These are phyloP conservation scores for Pseudolaguvia tuberculata DNA, from an alignment of 2,113 vertebrate genomes.

Conservation along the genomic window DNA sequence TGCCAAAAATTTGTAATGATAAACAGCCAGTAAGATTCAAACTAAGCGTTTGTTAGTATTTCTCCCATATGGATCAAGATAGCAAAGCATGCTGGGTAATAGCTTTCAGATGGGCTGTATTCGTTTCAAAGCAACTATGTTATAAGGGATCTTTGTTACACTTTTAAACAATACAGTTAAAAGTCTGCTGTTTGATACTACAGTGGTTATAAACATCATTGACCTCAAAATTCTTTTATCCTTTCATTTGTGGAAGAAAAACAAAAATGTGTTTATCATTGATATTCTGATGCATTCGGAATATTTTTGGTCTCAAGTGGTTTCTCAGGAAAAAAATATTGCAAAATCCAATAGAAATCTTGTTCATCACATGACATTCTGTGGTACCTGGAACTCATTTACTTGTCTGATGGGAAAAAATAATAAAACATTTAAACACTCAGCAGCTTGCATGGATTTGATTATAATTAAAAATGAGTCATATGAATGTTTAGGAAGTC, in stretches of 20 bases:
- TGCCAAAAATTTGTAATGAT: slow-evolving; percentile 44
- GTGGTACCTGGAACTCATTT: slow-evolving; percentile 33
- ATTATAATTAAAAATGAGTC: slow-evolving; percentile 34
- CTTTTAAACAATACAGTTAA: slow-evolving; percentile 9
- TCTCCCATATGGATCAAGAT: slow-evolving; percentile 47
- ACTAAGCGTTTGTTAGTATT: slow-evolving; percentile 42
- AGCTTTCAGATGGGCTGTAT: slow-evolving; percentile 46
- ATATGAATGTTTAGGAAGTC: slow-evolving; percentile 31
- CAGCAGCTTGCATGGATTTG: slow-evolving; percentile 16
- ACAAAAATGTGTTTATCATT: not conserved
- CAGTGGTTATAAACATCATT: not conserved
- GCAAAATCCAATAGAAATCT: not conserved
- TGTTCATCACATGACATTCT: slow-evolving; percentile 3
- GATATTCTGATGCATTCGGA: not conserved
- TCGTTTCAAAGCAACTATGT: slow-evolving; percentile 19
- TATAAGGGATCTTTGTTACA: slow-evolving; percentile 11
- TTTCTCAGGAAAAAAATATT: not conserved
- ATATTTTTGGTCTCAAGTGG: not conserved
- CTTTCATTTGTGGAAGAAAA: not conserved
- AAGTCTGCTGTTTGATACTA: not conserved
- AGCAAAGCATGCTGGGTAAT: slow-evolving; percentile 47
- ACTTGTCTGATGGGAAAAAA: slow-evolving; percentile 14
- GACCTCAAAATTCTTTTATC: slow-evolving; percentile 12
- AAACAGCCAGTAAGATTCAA: slow-evolving; percentile 44
- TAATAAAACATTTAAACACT: not conserved